phyloP scores from a whole-genome alignment of 2,113 vertebrate genomes.

The Rhynchomys soricoides region DNA sequence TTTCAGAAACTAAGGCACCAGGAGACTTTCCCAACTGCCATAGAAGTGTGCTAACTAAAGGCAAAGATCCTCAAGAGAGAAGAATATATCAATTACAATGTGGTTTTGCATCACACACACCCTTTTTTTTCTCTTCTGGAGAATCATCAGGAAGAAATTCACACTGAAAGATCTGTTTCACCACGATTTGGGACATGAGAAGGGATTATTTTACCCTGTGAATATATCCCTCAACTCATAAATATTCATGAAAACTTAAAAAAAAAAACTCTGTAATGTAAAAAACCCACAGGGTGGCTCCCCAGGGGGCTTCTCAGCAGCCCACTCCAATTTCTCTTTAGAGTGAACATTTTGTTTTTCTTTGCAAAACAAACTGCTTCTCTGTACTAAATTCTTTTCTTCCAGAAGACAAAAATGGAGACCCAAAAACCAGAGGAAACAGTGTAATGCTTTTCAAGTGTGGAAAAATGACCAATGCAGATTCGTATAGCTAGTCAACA shows the following conservation, averaged over 20 bases:
- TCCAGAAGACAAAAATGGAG: neutral
- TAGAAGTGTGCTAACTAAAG: neutral
- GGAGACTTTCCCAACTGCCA: neutral
- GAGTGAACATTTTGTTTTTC: neutral
- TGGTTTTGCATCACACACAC: neutral
- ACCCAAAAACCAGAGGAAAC: neutral
- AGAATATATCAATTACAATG: neutral
- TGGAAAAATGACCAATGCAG: neutral
- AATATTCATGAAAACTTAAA: neutral
- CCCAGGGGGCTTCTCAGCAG: neutral
- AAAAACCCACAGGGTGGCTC: neutral
- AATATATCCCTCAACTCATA: neutral
- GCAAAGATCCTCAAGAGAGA: neutral
- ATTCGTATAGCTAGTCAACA: neutral
- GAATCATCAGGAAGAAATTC: neutral
- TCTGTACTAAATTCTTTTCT: neutral
- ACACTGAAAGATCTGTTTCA: neutral
- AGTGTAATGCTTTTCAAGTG: neutral
- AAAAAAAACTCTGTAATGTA: neutral
- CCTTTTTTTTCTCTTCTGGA: neutral
- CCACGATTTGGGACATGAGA: neutral
- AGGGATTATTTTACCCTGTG: neutral
- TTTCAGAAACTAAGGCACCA: neutral
- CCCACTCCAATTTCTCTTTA: neutral
- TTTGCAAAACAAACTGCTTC: neutral